Evolutionary conservation across 2,113 vertebrate species (phyloP).

Genomic region (Anarrhichthys ocellatus): DNA sequence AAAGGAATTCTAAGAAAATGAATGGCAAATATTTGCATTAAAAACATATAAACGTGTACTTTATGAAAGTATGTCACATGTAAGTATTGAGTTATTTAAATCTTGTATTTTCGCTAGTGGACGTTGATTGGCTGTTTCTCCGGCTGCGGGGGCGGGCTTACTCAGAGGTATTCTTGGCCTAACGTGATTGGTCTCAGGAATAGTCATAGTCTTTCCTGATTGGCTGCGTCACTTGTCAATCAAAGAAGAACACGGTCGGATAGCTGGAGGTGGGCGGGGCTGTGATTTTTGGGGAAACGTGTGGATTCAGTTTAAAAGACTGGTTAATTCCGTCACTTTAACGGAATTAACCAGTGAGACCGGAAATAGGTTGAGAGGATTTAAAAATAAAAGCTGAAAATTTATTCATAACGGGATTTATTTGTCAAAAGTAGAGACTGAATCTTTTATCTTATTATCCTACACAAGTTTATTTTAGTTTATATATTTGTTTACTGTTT

Average conservation of each 20-base stretch:
- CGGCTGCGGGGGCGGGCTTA: conserved; percentile 32
- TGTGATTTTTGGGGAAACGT: conserved; percentile 9
- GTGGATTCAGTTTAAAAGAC: conserved; percentile 2
- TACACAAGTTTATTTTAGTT: background rate
- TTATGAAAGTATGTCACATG: background rate
- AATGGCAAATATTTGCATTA: background rate
- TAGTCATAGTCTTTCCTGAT: conserved; percentile 5
- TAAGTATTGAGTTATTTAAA: background rate
- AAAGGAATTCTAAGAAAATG: background rate
- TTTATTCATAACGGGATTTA: background rate
- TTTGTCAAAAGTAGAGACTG: no score
- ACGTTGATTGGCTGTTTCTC: conserved; percentile 12
- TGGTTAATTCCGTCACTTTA: background rate
- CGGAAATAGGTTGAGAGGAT: background rate
- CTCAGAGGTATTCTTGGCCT: conserved; percentile 78
- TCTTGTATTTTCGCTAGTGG: background rate
- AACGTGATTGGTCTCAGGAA: conserved; percentile 58
- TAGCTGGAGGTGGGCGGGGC: conserved; percentile 11
- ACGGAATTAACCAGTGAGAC: background rate
- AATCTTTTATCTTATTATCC: background rate
- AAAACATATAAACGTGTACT: background rate
- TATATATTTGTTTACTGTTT: background rate
- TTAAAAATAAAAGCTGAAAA: conserved; percentile 27
- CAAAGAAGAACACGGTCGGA: background rate
- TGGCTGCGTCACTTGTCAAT: conserved; percentile 50